A percentile compares a stretch with the other conserved stretches of the same genome.
Evolutionary conservation across 2,888 invertebrate species (phyloP).

Genomic region (Gymnoscelis rufifasciata): DNA sequence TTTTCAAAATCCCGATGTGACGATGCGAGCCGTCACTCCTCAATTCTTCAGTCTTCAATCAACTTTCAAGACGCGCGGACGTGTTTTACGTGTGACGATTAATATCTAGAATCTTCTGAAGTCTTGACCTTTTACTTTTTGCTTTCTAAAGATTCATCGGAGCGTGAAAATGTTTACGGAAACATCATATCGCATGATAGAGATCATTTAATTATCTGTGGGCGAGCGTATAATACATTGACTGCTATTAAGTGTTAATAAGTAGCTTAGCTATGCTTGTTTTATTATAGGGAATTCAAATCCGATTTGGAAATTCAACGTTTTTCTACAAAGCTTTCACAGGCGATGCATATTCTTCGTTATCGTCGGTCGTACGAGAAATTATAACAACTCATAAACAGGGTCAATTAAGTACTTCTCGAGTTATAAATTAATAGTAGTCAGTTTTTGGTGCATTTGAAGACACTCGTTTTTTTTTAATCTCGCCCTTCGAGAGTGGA

Average conservation of each 20-base stretch:
- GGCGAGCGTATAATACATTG: neutral
- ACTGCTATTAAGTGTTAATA: neutral
- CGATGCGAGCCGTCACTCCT: slow-evolving; percentile 65
- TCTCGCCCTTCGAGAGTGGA: too few relatives aligned
- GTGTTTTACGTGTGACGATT: slow-evolving; percentile 20
- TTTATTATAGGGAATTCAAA: too few relatives aligned
- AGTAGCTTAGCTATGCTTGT: too few relatives aligned
- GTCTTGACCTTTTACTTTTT: slow-evolving; percentile 25
- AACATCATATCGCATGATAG: slow-evolving; percentile 18
- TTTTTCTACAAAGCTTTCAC: too few relatives aligned
- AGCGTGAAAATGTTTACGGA: slow-evolving; percentile 22
- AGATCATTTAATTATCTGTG: slow-evolving; percentile 12
- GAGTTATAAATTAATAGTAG: too few relatives aligned
- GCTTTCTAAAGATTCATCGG: slow-evolving; percentile 20
- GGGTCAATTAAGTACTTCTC: too few relatives aligned
- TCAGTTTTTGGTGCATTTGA: too few relatives aligned
- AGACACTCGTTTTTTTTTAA: too few relatives aligned
- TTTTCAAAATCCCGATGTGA: slow-evolving; percentile 57
- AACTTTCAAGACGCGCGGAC: slow-evolving; percentile 66
- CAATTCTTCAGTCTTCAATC: slow-evolving; percentile 60
- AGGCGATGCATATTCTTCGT: too few relatives aligned
- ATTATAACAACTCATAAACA: too few relatives aligned
- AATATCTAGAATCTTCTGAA: slow-evolving; percentile 10
- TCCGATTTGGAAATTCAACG: too few relatives aligned
- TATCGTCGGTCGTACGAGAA: too few relatives aligned